phyloP scores from a whole-genome alignment of 2,888 invertebrate species.

The Poecilobothrus nobilitatus region DNA sequence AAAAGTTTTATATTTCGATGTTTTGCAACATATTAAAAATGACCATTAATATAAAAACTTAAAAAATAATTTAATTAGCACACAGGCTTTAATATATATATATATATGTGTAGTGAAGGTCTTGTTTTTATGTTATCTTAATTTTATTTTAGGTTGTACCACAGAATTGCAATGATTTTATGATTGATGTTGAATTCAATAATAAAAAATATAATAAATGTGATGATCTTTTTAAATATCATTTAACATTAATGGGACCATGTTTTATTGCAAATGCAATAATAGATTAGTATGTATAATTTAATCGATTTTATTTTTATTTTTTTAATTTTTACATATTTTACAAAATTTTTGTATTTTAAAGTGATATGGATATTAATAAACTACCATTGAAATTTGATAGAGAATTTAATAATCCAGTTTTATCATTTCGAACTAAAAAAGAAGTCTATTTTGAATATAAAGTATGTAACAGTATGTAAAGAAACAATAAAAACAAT shows the following conservation, averaged over 20 bases:
- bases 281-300: slow-evolving; percentile 9
- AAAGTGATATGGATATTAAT: slow-evolving; percentile 24
- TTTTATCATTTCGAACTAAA: slow-evolving; percentile 25
- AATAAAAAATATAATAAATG: background rate
- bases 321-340: too few relatives aligned
- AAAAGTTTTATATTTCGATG: too few relatives aligned
- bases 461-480: slow-evolving; percentile 24
- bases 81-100: too few relatives aligned
- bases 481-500: too few relatives aligned
- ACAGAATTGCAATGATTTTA: background rate
- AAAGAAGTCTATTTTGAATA: slow-evolving; percentile 27
- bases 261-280: background rate
- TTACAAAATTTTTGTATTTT: background rate
- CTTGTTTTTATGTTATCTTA: background rate
- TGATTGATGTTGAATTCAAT: background rate
- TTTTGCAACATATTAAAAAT: too few relatives aligned
- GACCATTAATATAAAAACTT: too few relatives aligned
- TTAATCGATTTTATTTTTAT: background rate
- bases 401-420: slow-evolving; percentile 25
- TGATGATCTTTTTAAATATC: background rate
- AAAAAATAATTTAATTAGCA: too few relatives aligned
- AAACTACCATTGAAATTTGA: slow-evolving; percentile 30
- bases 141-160: background rate
- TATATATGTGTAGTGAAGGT: too few relatives aligned
- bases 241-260: background rate